Conservation (phyloP, 2,797 vertebrate species). For the Myiotriccus ornatus region DNA sequence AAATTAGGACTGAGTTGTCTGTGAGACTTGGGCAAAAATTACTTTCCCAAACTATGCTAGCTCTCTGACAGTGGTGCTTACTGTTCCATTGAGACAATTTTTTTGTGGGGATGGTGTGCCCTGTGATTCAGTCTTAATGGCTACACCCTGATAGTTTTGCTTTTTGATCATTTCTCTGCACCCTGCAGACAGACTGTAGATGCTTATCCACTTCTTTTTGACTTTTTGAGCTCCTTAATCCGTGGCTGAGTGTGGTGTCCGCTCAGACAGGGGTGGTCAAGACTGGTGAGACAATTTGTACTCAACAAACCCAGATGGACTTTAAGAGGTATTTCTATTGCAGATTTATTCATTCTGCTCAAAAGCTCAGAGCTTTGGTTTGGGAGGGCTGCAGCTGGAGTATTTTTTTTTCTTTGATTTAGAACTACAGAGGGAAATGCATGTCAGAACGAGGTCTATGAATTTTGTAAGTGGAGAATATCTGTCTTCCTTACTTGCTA, state of each 20-base stretch:
- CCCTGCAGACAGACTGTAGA: neutral
- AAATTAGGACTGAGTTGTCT: neutral
- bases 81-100: neutral
- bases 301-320: neutral
- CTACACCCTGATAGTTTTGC: neutral
- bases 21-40: neutral
- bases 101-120: neutral
- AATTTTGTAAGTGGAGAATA: neutral
- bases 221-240: neutral
- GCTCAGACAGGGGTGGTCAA: neutral
- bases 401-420: neutral
- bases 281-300: neutral
- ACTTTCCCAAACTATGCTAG: neutral
- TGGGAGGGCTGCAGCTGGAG: neutral
- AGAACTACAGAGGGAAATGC: neutral
- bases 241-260: neutral
- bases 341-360: neutral
- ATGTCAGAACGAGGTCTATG: neutral
- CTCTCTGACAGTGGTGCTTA: neutral
- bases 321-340: neutral
- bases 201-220: neutral
- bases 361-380: neutral
- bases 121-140: neutral
- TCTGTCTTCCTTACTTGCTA: neutral
- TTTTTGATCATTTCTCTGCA: neutral